Evolutionary conservation across 1,140 invertebrate species (phyloP), one percentile per base, ranked within the genome.

Genomic region (Cydia amplana): DNA sequence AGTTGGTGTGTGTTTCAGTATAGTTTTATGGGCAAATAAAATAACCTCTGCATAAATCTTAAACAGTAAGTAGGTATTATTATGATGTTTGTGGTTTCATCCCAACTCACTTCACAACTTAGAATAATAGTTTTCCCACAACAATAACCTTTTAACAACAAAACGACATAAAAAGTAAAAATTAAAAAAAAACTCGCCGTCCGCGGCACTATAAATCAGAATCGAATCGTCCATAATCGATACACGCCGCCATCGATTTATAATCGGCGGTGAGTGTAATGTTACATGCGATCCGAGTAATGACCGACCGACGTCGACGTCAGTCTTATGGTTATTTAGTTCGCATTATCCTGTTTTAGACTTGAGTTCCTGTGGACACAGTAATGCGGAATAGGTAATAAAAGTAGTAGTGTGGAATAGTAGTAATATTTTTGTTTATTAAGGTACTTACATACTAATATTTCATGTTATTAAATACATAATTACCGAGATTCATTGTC

Each of bases 181-280:
- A 28, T 25, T 67, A 25, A 70, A 18, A 70, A 70, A 70, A 70
- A 36, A 67, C 78, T 80, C 73, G 77, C 77, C 72, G 72, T 78
- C 76, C 74, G 75, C 75, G 36, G 77, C 76, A 67, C 79, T 70
- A 87, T 88, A 88, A 88, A 87, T 88, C 87, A 87, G 79, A 85
- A 86, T 88, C 85, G 82, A 85, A 86, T 84, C 78, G 79, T 74
- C 83, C 76, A 84, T 87, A 85, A 89, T 85, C 85, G 85, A 83
- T 85, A 82, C 76, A 82, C 79, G 79, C 77, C 75, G 75, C 76
- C 49, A 85, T 84, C 82, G 83, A 87, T 87, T 85, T 83, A 86
- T 85, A 84, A 87, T 85, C 83, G 79, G 73, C 77, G 80, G 78
- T 63, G 76, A 80, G 78, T 83, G 76, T 73, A 74, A 67, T 74